These are phyloP conservation scores for Anthopleura xanthogrammica DNA, from an alignment of 92 coral and sea anemone genomes.

Conservation along the genomic window DNA sequence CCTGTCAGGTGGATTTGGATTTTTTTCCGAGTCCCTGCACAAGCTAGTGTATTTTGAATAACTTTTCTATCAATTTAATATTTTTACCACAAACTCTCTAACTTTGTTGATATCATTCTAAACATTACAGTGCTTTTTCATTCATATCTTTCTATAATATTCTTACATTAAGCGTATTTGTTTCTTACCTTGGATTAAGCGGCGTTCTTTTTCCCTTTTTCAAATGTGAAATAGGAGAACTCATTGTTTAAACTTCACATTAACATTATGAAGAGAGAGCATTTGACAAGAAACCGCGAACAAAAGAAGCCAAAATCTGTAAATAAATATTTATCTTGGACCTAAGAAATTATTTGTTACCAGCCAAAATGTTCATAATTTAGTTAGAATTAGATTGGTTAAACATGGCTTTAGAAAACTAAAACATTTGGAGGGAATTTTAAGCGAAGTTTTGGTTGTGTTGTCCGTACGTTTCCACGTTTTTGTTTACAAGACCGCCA, in stretches of 20 bases:
- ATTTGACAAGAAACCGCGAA: slow-evolving; percentile 5
- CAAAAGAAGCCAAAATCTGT: background rate
- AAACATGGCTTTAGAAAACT: slow-evolving; percentile 1
- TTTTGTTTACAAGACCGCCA: slow-evolving; percentile 61
- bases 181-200: slow-evolving; percentile 66
- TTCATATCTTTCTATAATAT: too few species aligned
- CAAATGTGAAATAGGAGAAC: slow-evolving; percentile 91
- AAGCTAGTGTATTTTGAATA: too few species aligned
- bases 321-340: background rate
- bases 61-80: too few species aligned
- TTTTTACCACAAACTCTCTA: too few species aligned
- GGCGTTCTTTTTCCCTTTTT: slow-evolving; percentile 94
- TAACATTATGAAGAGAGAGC: background rate
- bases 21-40: too few species aligned
- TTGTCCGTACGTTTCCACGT: too few species aligned
- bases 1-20: too few species aligned
- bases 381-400: background rate
- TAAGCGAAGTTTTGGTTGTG: background rate
- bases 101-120: too few species aligned
- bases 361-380: background rate
- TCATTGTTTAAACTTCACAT: slow-evolving; percentile 45
- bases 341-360: background rate
- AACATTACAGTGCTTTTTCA: too few species aligned
- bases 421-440: background rate
- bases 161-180: background rate